Conservation (phyloP, 2,888 invertebrate genomes). For the Ichneumoninae sp. region DNA sequence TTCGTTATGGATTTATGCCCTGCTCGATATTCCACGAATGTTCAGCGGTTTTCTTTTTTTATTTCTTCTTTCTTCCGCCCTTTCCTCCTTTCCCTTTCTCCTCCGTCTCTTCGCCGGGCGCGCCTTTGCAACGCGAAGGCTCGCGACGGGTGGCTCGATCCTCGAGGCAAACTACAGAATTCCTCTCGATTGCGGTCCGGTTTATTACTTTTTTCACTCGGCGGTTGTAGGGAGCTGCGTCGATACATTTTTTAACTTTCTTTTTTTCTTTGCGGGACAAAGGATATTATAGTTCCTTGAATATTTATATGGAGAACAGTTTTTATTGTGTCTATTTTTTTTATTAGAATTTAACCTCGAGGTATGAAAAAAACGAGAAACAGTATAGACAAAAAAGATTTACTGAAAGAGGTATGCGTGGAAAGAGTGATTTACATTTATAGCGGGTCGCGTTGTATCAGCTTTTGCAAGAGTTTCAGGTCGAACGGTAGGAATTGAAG, state of each 20-base stretch:
- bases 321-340: not conserved
- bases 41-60: not conserved
- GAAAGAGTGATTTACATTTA: slow-evolving; percentile 2
- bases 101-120: not conserved
- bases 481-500: not conserved
- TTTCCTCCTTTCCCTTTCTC: not conserved
- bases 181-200: not conserved
- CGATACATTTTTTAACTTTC: not conserved
- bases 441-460: not conserved
- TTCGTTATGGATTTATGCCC: slow-evolving; percentile 20
- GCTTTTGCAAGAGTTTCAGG: not conserved
- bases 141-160: slow-evolving; percentile 4
- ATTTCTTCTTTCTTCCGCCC: not conserved
- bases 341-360: not conserved
- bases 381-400: not conserved
- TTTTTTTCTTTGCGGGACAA: not conserved
- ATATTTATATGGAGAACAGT: slow-evolving; percentile 3
- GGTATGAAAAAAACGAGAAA: not conserved
- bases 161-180: slow-evolving; percentile 11
- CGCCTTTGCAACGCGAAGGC: not conserved
- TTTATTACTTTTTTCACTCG: not conserved
- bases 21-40: slow-evolving; percentile 26
- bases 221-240: not conserved
- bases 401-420: not conserved
- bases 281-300: not conserved